phyloP scores from a whole-genome alignment of 2,888 invertebrate genomes.

The Xanthorhoe designata region DNA sequence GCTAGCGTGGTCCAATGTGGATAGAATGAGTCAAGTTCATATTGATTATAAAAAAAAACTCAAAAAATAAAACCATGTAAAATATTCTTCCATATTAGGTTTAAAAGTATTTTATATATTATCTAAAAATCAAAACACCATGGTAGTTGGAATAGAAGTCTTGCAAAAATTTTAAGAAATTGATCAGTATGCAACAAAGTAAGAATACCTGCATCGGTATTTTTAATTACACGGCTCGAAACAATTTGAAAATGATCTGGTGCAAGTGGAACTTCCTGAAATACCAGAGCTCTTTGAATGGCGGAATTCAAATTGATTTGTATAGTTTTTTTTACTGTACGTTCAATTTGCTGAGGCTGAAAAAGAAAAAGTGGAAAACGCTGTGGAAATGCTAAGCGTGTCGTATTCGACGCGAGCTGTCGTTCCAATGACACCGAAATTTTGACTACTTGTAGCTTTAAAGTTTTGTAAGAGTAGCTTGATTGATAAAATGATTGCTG shows the following conservation, averaged over 20 bases:
- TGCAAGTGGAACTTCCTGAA: conserved; percentile 14
- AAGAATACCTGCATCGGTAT: conserved; percentile 27
- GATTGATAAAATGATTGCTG: too few species aligned
- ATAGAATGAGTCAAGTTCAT: too few species aligned
- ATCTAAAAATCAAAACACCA: too few species aligned
- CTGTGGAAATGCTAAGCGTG: background rate
- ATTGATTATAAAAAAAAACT: too few species aligned
- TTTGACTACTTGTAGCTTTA: too few species aligned
- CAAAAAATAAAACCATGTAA: too few species aligned
- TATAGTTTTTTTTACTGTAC: conserved; percentile 14
- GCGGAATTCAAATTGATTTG: conserved; percentile 17
- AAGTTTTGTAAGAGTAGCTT: too few species aligned
- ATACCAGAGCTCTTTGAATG: conserved; percentile 11
- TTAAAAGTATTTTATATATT: too few species aligned
- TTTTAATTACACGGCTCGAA: conserved; percentile 34
- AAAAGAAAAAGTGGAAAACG: background rate
- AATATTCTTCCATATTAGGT: too few species aligned
- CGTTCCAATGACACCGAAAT: too few species aligned
- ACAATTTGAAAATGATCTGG: conserved; percentile 26
- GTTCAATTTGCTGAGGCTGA: conserved; percentile 3
- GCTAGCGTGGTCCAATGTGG: too few species aligned
- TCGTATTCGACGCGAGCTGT: background rate
- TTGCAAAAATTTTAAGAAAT: background rate
- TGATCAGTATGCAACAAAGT: conserved; percentile 6
- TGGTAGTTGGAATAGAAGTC: too few species aligned